Percentiles rank a stretch among this genome's conserved stretches.
phyloP scores from a whole-genome alignment of 37 sponge, comb jelly and placozoan genomes.

The Hexactinellida sp. region DNA sequence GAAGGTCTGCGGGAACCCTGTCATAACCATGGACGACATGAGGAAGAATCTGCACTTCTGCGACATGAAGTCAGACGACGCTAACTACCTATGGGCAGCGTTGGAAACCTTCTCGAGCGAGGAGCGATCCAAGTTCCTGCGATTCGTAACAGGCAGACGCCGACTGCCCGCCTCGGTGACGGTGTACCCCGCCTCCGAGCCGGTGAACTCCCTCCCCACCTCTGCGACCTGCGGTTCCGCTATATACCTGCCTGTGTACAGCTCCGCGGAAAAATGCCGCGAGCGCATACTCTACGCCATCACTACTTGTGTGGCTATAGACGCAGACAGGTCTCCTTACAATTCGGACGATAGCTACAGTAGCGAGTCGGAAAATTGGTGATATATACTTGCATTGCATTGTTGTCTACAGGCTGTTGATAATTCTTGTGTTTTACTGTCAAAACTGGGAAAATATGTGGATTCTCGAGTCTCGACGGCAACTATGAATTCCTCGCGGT shows the following conservation, averaged over 20 bases:
- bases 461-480: no score
- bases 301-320: conserved; percentile 82
- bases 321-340: conserved; percentile 51
- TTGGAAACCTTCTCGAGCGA: conserved; percentile 65
- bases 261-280: conserved; percentile 49
- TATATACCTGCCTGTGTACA: conserved; percentile 70
- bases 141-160: conserved; percentile 77
- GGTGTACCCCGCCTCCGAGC: conserved; percentile 29
- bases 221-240: conserved; percentile 78
- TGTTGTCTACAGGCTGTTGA: no score
- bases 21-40: conserved; percentile 49
- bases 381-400: no score
- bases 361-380: no score
- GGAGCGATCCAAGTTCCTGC: conserved; percentile 62
- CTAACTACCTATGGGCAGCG: conserved; percentile 67
- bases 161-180: conserved; percentile 60
- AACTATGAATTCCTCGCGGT: no score
- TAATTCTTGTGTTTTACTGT: no score
- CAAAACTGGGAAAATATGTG: no score
- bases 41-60: conserved; percentile 47
- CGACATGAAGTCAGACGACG: conserved; percentile 25
- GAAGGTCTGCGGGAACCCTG: conserved; percentile 77
- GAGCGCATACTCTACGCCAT: conserved; percentile 64
- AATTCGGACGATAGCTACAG: not conserved
- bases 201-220: conserved; percentile 45